Percentiles rank a stretch among this genome's conserved stretches.
Conservation (phyloP, 2,888 invertebrate genomes). For the Allophyes oxyacanthae region DNA sequence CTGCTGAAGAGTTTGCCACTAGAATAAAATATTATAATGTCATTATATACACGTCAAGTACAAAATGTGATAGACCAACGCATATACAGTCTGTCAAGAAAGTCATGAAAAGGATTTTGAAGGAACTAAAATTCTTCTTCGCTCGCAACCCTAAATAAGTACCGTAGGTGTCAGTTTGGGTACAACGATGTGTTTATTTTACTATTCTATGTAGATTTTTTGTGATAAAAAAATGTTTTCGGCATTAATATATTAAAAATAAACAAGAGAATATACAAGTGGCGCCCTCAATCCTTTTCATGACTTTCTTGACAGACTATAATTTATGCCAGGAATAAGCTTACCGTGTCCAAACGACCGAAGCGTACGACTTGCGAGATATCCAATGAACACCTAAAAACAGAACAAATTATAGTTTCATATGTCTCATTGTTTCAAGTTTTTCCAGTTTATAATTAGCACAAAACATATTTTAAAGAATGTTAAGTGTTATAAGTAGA, state of each 20-base stretch:
- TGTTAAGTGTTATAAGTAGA: slow-evolving; percentile 2
- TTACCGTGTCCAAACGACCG: slow-evolving; percentile 83
- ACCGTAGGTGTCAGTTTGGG: too few relatives aligned
- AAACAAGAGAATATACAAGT: too few relatives aligned
- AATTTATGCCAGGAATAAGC: too few relatives aligned
- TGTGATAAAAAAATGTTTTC: too few relatives aligned
- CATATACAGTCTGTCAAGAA: background rate
- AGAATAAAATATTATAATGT: slow-evolving; percentile 55
- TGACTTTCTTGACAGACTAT: too few relatives aligned
- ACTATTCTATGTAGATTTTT: too few relatives aligned
- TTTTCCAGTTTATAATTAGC: slow-evolving; percentile 25
- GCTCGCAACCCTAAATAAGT: too few relatives aligned
- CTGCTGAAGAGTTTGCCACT: slow-evolving; percentile 98
- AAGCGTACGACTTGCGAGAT: slow-evolving; percentile 84
- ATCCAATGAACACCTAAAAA: slow-evolving; percentile 81
- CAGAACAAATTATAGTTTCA: slow-evolving; percentile 22
- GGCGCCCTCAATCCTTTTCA: too few relatives aligned
- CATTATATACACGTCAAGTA: background rate
- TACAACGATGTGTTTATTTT: too few relatives aligned
- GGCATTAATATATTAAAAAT: too few relatives aligned
- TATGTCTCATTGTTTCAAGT: slow-evolving; percentile 1
- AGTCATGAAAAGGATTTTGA: too few relatives aligned
- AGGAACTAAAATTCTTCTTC: too few relatives aligned
- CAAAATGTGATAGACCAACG: background rate
- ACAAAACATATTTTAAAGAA: slow-evolving; percentile 20